These are phyloP conservation scores for Luidia sarsii DNA, from an alignment of 53 echinoderm and acorn worm species.

Conservation along the genomic window DNA sequence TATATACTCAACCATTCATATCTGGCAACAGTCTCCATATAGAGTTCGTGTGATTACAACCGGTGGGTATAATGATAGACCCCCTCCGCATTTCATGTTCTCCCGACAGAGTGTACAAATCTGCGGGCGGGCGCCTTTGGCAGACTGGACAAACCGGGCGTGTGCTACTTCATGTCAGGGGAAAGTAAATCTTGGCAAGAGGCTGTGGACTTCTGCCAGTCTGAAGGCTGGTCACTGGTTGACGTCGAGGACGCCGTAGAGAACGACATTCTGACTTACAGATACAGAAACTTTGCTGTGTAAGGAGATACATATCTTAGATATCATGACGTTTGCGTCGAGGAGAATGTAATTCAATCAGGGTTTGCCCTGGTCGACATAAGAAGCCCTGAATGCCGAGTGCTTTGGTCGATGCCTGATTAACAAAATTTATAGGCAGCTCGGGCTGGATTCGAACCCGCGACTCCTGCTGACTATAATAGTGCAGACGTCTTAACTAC, in stretches of 20 bases:
- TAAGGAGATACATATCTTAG: background rate
- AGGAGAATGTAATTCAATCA: too few species aligned
- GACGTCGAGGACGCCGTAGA: too few species aligned
- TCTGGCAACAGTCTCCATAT: background rate
- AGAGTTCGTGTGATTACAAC: background rate
- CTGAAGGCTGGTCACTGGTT: background rate
- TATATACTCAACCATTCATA: background rate
- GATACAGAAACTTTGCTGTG: slow-evolving; percentile 4
- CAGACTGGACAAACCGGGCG: slow-evolving; percentile 4
- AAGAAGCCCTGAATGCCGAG: background rate
- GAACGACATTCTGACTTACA: slow-evolving; percentile 3
- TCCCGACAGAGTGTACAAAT: background rate
- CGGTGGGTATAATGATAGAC: background rate
- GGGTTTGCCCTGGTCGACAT: too few species aligned
- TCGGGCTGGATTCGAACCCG: too few species aligned
- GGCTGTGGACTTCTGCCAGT: background rate
- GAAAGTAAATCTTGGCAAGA: background rate
- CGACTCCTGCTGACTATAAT: too few species aligned
- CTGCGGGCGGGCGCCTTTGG: slow-evolving; percentile 18
- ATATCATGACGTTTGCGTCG: background rate
- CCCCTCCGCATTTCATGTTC: background rate
- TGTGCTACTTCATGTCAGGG: slow-evolving; percentile 13
- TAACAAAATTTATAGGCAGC: too few species aligned
- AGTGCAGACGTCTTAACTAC: too few species aligned
- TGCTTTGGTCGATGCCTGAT: background rate